These are phyloP conservation scores for Cynocephalus volans DNA, from an alignment of 2,113 vertebrate species.

Conservation along the genomic window DNA sequence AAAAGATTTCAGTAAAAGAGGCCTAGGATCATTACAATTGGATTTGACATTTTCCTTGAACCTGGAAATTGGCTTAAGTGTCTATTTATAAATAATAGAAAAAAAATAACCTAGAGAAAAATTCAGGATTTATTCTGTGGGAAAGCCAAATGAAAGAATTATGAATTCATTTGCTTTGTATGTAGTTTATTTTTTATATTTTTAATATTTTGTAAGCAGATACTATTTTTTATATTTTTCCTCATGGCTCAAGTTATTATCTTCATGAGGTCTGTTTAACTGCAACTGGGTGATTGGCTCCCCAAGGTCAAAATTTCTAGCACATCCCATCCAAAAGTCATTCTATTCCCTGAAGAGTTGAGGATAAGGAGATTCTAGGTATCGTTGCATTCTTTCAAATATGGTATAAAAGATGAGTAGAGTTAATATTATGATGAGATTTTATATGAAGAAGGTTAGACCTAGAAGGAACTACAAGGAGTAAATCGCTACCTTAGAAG, in stretches of 20 bases:
- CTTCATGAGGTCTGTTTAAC: conserved; percentile 55
- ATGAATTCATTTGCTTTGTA: neutral
- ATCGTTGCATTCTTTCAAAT: neutral
- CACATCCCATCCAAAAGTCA: neutral
- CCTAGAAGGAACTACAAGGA: neutral
- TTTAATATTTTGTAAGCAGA: neutral
- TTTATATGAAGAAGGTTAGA: neutral
- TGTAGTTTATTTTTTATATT: conserved; percentile 3
- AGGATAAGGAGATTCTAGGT: neutral
- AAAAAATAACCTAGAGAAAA: neutral
- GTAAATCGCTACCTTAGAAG: neutral
- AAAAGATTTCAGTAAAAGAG: neutral
- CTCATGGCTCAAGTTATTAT: neutral
- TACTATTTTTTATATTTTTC: conserved; percentile 42
- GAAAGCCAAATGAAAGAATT: neutral
- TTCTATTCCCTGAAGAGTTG: neutral
- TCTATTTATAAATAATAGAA: neutral
- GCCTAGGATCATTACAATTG: neutral
- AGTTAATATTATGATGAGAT: neutral
- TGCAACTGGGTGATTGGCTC: conserved; percentile 27
- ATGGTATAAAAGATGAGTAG: neutral
- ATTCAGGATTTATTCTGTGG: neutral
- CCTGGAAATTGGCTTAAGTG: neutral
- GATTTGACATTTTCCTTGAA: neutral
- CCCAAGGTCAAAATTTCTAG: conserved; percentile 51